Conservation (phyloP, 2,888 invertebrate genomes). For the Troglohyphantes excavatus region DNA sequence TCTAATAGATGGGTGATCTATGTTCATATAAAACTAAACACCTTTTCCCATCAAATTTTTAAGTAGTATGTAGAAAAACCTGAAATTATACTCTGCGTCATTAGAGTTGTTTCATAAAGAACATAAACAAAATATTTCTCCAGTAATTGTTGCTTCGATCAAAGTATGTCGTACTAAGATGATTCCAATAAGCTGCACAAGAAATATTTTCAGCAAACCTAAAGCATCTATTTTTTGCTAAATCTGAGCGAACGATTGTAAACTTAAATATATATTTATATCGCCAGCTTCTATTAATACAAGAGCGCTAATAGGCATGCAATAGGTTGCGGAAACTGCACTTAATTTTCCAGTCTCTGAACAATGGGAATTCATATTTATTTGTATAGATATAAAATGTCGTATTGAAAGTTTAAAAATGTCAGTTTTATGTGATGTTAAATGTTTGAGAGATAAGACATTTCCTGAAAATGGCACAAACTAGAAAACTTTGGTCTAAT, state of each 20-base stretch:
- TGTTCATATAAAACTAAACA: neutral
- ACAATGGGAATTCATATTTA: no score
- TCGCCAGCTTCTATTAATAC: neutral
- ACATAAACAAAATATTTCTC: neutral
- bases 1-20: neutral
- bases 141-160: neutral
- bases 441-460: no score
- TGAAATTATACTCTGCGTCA: neutral
- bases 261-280: constrained; percentile 9
- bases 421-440: no score
- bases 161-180: neutral
- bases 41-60: neutral
- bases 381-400: no score
- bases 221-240: constrained; percentile 4
- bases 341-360: no score
- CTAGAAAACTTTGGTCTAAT: no score
- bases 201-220: neutral
- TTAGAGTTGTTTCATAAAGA: neutral
- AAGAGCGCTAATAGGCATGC: no score
- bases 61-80: neutral
- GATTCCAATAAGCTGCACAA: no score
- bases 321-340: no score
- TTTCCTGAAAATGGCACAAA: no score
- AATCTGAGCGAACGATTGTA: neutral
- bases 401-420: no score